A percentile compares a stretch with the other conserved stretches of the same genome.
phyloP scores from a whole-genome alignment of 2,113 vertebrate species.

The Charadrius vociferus region DNA sequence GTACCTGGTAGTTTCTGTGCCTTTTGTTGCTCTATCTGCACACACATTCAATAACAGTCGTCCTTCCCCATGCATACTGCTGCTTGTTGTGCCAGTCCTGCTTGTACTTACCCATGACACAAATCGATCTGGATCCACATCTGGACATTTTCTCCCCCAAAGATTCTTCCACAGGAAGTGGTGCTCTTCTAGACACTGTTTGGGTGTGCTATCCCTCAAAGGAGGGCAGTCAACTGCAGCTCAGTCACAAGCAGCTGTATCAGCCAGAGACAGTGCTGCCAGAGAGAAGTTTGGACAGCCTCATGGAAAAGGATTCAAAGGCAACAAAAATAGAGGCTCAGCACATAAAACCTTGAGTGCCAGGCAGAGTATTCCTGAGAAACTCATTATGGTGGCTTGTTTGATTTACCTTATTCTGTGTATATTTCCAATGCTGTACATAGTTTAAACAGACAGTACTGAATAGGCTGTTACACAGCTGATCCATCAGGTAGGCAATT shows the following conservation, averaged over 20 bases:
- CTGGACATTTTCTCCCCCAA: not conserved
- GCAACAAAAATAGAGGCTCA: not conserved
- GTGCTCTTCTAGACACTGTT: too few relatives aligned
- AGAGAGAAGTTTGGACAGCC: not conserved
- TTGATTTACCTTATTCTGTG: not conserved
- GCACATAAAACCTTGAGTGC: not conserved
- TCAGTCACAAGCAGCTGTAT: not conserved
- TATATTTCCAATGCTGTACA: not conserved
- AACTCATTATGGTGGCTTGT: not conserved
- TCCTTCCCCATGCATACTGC: not conserved
- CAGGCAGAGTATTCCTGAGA: not conserved
- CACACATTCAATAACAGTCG: rapidly evolving
- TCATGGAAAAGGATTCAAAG: not conserved
- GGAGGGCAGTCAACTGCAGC: not conserved
- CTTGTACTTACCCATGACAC: not conserved
- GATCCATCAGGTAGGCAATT: not conserved
- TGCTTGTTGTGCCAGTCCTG: not conserved
- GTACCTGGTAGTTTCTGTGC: rapidly evolving
- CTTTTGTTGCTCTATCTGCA: not conserved
- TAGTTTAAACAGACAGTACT: not conserved
- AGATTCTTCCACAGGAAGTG: not conserved
- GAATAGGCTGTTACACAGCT: not conserved
- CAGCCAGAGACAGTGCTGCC: not conserved
- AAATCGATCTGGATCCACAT: not conserved
- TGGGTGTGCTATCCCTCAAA: not conserved